phyloP scores from a whole-genome alignment of 1,140 invertebrate genomes.

The Pseudomyrmex sp. region DNA sequence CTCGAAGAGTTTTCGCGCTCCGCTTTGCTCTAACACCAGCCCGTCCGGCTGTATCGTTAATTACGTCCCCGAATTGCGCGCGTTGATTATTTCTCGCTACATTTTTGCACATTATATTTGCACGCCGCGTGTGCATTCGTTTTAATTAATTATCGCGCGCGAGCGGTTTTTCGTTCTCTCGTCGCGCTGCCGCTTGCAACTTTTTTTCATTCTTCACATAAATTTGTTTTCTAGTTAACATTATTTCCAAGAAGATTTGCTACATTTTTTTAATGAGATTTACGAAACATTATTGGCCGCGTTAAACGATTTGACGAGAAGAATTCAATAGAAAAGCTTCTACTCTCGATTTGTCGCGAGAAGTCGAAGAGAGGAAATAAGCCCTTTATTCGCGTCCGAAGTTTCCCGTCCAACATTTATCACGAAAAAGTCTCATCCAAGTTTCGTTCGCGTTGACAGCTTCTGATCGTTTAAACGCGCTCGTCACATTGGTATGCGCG shows the following conservation, averaged over 20 bases:
- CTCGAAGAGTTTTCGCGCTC: constrained; percentile 25
- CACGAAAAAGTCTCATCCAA: constrained; percentile 15
- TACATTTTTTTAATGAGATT: background rate
- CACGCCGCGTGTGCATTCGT: background rate
- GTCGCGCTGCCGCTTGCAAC: background rate
- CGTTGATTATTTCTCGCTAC: constrained; percentile 47
- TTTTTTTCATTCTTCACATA: background rate
- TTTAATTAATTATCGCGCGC: constrained; percentile 39
- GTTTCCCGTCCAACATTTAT: constrained; percentile 30
- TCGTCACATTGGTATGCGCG: constrained; percentile 79
- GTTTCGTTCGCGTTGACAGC: constrained; percentile 44
- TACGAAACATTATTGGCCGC: background rate
- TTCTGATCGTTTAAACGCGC: constrained; percentile 60
- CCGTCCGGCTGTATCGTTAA: constrained; percentile 42
- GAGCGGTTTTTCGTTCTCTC: background rate
- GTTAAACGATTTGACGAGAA: background rate
- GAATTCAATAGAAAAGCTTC: background rate
- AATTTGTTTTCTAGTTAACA: constrained; percentile 1
- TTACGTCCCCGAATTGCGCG: constrained; percentile 44
- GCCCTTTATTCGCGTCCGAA: constrained; percentile 20
- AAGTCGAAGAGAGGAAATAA: background rate
- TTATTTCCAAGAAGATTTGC: background rate
- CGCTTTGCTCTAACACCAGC: background rate
- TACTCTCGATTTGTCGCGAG: background rate
- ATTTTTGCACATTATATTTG: constrained; percentile 35